phyloP scores from a whole-genome alignment of 1,140 invertebrate species.

The Drosophila nebulosa region DNA sequence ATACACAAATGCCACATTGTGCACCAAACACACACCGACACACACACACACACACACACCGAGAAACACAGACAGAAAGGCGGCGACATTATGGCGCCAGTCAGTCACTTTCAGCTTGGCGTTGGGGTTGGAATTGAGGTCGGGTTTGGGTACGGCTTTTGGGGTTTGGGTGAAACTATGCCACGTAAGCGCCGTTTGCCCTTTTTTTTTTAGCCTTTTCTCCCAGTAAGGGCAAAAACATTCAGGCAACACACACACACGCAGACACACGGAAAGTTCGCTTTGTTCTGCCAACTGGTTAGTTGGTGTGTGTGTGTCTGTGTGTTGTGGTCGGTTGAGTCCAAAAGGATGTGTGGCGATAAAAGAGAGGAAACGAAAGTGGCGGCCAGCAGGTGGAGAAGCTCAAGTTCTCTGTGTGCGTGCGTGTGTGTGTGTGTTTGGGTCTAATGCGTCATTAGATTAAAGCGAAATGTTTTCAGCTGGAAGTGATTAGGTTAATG shows the following conservation, averaged over 20 bases:
- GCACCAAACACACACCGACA: slow-evolving; percentile 18
- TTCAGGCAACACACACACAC: slow-evolving; percentile 3
- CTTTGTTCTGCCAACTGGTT: slow-evolving; percentile 4
- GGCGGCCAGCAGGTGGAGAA: background rate
- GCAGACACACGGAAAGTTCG: slow-evolving; percentile 19
- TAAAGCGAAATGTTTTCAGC: slow-evolving; percentile 2
- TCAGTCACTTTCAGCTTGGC: slow-evolving; percentile 53
- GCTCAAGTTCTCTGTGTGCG: background rate
- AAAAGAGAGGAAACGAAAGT: background rate
- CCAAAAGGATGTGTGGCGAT: background rate
- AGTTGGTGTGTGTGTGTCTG: background rate
- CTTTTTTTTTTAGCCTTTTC: slow-evolving; percentile 14
- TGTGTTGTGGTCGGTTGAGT: slow-evolving; percentile 10
- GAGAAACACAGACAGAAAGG: slow-evolving; percentile 28
- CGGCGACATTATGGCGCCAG: slow-evolving; percentile 76
- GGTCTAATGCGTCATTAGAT: slow-evolving; percentile 12
- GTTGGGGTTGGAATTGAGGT: slow-evolving; percentile 10
- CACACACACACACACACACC: slow-evolving; percentile 20
- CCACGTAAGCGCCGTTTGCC: slow-evolving; percentile 26
- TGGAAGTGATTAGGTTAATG: slow-evolving; percentile 11
- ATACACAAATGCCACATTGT: slow-evolving; percentile 39
- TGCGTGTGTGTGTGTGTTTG: background rate
- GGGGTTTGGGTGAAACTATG: slow-evolving; percentile 1
- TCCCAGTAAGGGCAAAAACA: slow-evolving; percentile 14
- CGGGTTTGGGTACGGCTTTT: slow-evolving; percentile 1